Evolutionary conservation across 2,888 invertebrate genomes (phyloP).

Genomic region (Himalopsyche tibetana): DNA sequence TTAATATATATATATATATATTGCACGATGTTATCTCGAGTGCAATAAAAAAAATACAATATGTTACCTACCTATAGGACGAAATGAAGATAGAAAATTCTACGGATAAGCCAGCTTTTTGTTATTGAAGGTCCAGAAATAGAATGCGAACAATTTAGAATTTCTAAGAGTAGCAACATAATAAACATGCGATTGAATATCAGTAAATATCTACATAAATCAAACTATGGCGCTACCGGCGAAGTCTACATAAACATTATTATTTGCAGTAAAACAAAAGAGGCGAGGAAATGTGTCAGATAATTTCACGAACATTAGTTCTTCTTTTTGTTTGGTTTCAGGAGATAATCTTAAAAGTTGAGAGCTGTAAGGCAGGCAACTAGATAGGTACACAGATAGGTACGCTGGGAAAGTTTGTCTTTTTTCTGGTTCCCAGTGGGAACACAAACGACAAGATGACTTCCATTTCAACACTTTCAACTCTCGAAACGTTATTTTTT

Average conservation of each 20-base stretch:
- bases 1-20: too few species aligned
- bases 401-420: conserved; percentile 16
- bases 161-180: too few species aligned
- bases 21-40: too few species aligned
- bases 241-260: background rate
- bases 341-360: conserved; percentile 40
- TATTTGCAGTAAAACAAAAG: background rate
- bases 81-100: too few species aligned
- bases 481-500: conserved; percentile 37
- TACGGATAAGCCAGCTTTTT: too few species aligned
- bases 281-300: conserved; percentile 26
- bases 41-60: too few species aligned
- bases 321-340: conserved; percentile 40
- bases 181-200: too few species aligned
- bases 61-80: too few species aligned
- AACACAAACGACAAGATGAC: conserved; percentile 17
- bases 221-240: too few species aligned
- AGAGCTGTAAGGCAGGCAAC: conserved; percentile 5
- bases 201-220: too few species aligned
- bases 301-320: conserved; percentile 19
- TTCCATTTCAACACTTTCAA: conserved; percentile 35
- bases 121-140: too few species aligned
- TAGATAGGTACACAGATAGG: background rate
- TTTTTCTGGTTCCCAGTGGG: conserved; percentile 39
- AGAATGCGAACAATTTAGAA: too few species aligned